Percentiles rank a stretch among this genome's conserved stretches.
Evolutionary conservation across 1,140 invertebrate genomes (phyloP).

Genomic region (Heterodera carotae): DNA sequence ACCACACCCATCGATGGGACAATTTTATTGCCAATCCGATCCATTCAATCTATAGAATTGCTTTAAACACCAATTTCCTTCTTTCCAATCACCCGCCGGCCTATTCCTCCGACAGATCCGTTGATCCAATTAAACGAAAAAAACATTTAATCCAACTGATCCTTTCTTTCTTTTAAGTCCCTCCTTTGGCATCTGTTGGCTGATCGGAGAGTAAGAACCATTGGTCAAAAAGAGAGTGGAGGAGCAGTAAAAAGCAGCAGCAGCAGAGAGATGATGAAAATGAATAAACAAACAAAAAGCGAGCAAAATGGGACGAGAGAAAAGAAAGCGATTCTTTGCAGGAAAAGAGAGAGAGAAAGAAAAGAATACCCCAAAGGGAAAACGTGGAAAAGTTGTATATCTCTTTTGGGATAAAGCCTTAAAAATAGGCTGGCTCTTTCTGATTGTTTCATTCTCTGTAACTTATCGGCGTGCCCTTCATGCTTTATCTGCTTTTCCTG

Average conservation of each 20-base stretch:
- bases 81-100: not conserved
- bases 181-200: not conserved
- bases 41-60: no score
- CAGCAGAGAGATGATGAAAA: not conserved
- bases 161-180: not conserved
- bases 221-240: not conserved
- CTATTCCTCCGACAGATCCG: no score
- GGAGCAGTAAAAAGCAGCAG: no score
- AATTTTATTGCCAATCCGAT: not conserved
- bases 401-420: no score
- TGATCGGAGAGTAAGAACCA: not conserved
- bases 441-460: no score
- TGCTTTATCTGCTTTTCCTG: no score
- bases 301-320: not conserved
- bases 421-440: no score
- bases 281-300: not conserved
- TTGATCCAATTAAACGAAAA: not conserved
- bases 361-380: no score
- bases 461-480: no score
- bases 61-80: not conserved
- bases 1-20: not conserved
- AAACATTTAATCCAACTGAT: not conserved
- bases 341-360: not conserved
- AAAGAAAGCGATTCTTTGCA: not conserved
- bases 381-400: no score